Conservation (phyloP, 2,797 vertebrate species). For the Sebastes dallii region DNA sequence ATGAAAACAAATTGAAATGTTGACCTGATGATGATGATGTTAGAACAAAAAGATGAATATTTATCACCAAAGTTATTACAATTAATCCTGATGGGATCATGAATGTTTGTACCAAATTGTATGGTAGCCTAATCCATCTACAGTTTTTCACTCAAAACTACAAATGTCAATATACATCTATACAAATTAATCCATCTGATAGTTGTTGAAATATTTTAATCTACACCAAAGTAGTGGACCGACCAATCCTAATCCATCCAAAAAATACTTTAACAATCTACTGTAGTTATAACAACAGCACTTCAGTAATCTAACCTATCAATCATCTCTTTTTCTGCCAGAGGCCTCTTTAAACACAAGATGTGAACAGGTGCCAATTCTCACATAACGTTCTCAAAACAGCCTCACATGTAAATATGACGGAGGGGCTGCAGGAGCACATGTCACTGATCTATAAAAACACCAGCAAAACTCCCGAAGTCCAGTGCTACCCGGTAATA, state of each 20-base stretch:
- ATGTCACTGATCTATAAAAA: constrained; percentile 37
- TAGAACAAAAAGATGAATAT: background rate
- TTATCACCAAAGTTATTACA: background rate
- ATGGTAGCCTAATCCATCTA: background rate
- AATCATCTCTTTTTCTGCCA: background rate
- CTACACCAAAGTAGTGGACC: too few relatives aligned
- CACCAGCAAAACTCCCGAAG: background rate
- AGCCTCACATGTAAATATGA: background rate
- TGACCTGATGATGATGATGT: background rate
- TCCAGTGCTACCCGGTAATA: constrained; percentile 7
- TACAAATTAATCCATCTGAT: background rate
- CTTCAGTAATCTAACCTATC: background rate
- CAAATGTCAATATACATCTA: background rate
- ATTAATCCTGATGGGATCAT: too few relatives aligned
- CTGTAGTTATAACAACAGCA: background rate
- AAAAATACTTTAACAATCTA: background rate
- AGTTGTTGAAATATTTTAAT: background rate
- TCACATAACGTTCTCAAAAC: constrained; percentile 24
- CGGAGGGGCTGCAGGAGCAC: background rate
- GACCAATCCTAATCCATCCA: background rate
- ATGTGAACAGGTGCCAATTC: constrained; percentile 45
- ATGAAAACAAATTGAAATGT: background rate
- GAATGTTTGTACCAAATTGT: too few relatives aligned
- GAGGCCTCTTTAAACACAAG: constrained; percentile 25
- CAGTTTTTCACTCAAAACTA: background rate